These are phyloP conservation scores for Lepus timidus DNA, from an alignment of 2,113 vertebrate species.

Conservation along the genomic window DNA sequence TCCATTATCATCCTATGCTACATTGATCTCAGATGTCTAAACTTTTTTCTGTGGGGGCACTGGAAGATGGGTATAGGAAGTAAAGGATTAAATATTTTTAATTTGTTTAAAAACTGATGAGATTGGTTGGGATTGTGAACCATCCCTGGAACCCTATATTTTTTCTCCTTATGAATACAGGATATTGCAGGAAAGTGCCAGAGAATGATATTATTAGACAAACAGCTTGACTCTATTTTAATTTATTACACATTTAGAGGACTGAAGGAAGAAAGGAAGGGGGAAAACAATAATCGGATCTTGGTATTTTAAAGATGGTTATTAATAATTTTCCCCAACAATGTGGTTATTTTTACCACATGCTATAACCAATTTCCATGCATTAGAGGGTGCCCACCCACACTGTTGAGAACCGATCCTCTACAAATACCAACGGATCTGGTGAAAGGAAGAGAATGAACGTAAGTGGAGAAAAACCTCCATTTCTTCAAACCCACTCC, in stretches of 20 bases:
- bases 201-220: conserved; percentile 13
- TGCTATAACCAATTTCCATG: not conserved
- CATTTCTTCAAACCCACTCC: not conserved
- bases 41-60: not conserved
- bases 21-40: conserved; percentile 1
- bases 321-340: not conserved
- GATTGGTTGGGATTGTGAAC: not conserved
- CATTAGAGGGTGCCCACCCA: not conserved
- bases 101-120: not conserved
- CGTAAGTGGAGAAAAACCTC: not conserved
- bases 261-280: not conserved
- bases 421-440: not conserved
- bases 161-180: not conserved
- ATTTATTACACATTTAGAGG: not conserved
- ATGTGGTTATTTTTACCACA: not conserved
- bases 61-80: not conserved
- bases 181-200: not conserved
- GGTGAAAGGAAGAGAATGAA: not conserved
- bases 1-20: not conserved
- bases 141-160: not conserved
- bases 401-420: not conserved
- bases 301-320: not conserved
- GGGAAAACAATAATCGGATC: not conserved
- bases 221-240: not conserved
- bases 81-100: not conserved